Percentiles rank a stretch among this genome's conserved stretches.
These are phyloP conservation scores for Ichneumon xanthorius DNA, from an alignment of 2,888 invertebrate species.

Conservation along the genomic window DNA sequence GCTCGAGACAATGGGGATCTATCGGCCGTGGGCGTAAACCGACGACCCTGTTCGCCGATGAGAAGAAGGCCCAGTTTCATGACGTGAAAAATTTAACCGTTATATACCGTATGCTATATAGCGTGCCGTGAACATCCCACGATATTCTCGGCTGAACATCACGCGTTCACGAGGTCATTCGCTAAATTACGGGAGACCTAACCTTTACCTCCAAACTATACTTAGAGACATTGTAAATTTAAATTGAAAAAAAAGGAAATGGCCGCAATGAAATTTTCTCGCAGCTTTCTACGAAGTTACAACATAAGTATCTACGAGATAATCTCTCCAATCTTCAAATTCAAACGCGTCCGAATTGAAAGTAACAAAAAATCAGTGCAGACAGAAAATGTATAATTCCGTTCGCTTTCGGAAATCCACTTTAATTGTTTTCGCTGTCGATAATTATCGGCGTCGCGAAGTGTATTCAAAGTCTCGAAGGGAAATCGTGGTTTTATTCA, in stretches of 20 bases:
- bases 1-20: constrained; percentile 68
- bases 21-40: constrained; percentile 66
- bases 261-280: not conserved
- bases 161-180: constrained; percentile 60
- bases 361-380: not conserved
- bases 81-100: constrained; percentile 68
- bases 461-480: not conserved
- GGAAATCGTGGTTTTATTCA: not conserved
- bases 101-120: constrained; percentile 52
- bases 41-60: constrained; percentile 63
- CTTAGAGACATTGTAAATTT: constrained; percentile 5
- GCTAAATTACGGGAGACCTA: constrained; percentile 68
- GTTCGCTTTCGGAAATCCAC: not conserved
- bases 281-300: not conserved
- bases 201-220: constrained; percentile 30
- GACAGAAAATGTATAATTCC: too few species aligned
- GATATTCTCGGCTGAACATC: constrained; percentile 48
- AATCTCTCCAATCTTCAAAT: not conserved
- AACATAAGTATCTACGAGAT: not conserved
- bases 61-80: constrained; percentile 68
- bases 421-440: not conserved
- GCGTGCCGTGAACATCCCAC: constrained; percentile 50
- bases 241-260: not conserved
- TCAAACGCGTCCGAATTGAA: not conserved
- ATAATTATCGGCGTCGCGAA: not conserved